Evolutionary conservation across 2,797 vertebrate species (phyloP), one percentile per base, ranked within the genome.

Genomic region (Chaetodon trifasciatus): DNA sequence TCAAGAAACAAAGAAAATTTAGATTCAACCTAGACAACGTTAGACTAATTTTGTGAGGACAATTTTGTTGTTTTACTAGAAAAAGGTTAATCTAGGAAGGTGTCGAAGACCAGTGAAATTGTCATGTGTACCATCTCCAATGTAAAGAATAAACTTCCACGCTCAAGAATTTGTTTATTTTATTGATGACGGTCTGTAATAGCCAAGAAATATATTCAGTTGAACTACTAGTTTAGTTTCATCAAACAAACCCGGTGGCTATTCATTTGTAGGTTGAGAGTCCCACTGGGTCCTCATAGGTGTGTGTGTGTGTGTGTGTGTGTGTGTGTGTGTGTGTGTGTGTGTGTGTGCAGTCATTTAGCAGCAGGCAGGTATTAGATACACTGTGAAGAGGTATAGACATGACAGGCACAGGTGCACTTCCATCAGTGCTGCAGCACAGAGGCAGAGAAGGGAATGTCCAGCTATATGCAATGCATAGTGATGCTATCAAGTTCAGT

Each of bases 401-500:
- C 50, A 19, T 40, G 49, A 17, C 46, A 58, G 17, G 47, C 40
- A 46, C 39, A 55, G 17, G 23, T 40, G 17, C 17, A 52, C 28
- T 50, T 72, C 1, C 44, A 71, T 56, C 24, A 12, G 24, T 24
- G 17, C 47, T 74, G 44, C 52, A 49, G 16, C 21, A 11, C 52
- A 11, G 35, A 68, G n/a, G 66, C 13, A 50, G 7, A 42, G 28
- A 63, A 56, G 32, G 60, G 10, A 42, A 67, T 55, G 42, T 44
- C 44, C 46, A 16, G 61, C 50, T 68, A 19, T 68, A 15, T 47
- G 62, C n/a, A 77, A 40, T 70, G 61, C 42, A 76, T 13, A 62
- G 49, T 53, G 76, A 81, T 78, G 55, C 60, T 81, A 86, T 89
- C 81, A 12, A 24, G 35, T 81, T 82, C 64, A 76, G 61, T 4